These are phyloP conservation scores for Picus viridis DNA, from an alignment of 2,797 vertebrate species.

Conservation along the genomic window DNA sequence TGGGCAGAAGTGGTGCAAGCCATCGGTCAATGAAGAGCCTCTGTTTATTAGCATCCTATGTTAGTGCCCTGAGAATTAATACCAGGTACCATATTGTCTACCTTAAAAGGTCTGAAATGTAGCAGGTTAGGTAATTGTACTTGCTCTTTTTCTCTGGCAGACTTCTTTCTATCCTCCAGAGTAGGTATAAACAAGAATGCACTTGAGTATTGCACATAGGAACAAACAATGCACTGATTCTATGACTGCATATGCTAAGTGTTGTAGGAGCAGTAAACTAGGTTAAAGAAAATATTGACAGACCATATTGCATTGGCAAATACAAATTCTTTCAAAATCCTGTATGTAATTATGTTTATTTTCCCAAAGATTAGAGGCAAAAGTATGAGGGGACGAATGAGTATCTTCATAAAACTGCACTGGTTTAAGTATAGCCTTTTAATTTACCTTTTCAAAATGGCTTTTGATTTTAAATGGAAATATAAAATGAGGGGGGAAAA, in stretches of 20 bases:
- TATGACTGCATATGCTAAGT: not conserved
- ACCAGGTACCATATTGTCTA: not conserved
- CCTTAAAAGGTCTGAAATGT: not conserved
- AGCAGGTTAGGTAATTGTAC: not conserved
- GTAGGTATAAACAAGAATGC: not conserved
- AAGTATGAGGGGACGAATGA: not conserved
- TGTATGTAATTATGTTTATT: not conserved
- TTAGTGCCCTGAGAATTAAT: not conserved
- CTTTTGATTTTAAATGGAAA: not conserved
- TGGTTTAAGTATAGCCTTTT: not conserved
- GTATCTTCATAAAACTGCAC: not conserved
- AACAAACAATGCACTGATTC: not conserved
- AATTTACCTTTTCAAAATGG: not conserved
- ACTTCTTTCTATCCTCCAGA: not conserved
- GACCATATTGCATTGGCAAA: not conserved
- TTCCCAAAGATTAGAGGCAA: not conserved
- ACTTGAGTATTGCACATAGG: not conserved
- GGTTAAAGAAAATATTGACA: not conserved
- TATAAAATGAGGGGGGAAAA: not conserved
- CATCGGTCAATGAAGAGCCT: constrained; percentile 3
- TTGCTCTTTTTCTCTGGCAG: not conserved
- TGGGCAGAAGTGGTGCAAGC: not conserved
- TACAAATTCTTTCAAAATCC: not conserved
- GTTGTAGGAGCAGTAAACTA: not conserved
- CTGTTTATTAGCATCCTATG: not conserved